Evolutionary conservation across 2,113 vertebrate species (phyloP), one percentile per base, ranked within the genome.

Genomic region (Perccottus glenii): DNA sequence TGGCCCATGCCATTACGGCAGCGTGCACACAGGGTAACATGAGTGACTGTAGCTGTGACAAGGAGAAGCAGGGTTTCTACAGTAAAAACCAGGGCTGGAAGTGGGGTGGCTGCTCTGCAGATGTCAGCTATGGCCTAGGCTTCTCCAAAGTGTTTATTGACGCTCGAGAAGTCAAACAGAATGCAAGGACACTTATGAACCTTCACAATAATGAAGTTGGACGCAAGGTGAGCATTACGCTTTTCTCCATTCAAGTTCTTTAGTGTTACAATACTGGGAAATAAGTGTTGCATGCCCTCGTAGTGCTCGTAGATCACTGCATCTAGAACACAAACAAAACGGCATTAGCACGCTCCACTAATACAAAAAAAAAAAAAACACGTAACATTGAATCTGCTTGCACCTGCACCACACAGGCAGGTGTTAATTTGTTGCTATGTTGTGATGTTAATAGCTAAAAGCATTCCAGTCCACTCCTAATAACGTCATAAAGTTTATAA

Each of bases 121-220:
- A 99, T 84, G 94, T 99, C 90, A 91, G 93, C 88, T 97, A 98
- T 0, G 97, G 98, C 84, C 94, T 99, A 73, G 92, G 93, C 72
- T 98, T 99, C 73, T 96, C 97, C 91, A 98, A 96, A 87, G 94
- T 98, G 35, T 99, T 99, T 38, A 95, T 99, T 86, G 98, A 99
- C 0, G 96, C 97, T 1, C 93, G 96, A 59, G 97, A 99, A 88
- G 96, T 98, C 82, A 99, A 97, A 68, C 96, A 98, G 84, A 99
- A 97, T 0, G 95, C 97, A 4, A 89, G 97, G 83, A 97, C 96
- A 0, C 96, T 98, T 67, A 99, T 99, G 98, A 99, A 99, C 92
- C 93, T 99, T 59, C 98, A 99, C 88, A 99, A 99, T 81, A 99
- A 99, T 0, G 96, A 98, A 86, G 96, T 95, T 0, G 98, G 98